Conservation (phyloP, 2,113 vertebrate species). For the Nycticebus coucang region DNA sequence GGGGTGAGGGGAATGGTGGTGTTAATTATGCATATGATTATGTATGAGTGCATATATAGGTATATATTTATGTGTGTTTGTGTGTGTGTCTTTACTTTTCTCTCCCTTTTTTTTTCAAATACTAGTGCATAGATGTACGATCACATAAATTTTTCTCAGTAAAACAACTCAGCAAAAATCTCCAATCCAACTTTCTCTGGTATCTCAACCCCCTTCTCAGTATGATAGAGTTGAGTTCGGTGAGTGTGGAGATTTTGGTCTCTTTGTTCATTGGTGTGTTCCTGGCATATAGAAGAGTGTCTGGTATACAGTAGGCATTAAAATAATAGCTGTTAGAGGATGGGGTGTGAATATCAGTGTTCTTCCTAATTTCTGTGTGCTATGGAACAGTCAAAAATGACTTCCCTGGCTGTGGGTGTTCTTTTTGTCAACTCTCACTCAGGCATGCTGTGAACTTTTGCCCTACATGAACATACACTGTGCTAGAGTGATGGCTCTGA, state of each 20-base stretch:
- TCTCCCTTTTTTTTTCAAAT: neutral
- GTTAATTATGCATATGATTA: constrained; percentile 29
- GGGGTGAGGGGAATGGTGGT: constrained; percentile 20
- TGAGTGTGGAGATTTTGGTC: neutral
- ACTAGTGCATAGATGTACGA: neutral
- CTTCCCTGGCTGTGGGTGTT: neutral
- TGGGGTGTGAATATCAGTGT: neutral
- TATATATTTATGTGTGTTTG: neutral
- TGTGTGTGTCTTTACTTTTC: neutral
- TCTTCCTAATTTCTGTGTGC: neutral
- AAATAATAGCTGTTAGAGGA: neutral
- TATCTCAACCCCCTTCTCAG: neutral
- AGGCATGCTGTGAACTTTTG: neutral
- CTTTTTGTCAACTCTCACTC: accelerated
- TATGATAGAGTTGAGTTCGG: neutral
- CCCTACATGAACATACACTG: neutral
- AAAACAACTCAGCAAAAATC: neutral
- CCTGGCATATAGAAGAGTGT: neutral
- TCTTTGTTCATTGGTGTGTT: neutral
- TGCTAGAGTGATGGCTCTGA: too few species aligned
- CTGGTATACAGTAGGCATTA: neutral
- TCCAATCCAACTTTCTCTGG: neutral
- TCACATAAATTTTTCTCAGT: constrained; percentile 9
- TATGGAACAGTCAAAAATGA: neutral
- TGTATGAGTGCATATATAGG: neutral